Evolutionary conservation across 2,797 vertebrate genomes (phyloP).

Genomic region (Schizothorax lantsangensis): DNA sequence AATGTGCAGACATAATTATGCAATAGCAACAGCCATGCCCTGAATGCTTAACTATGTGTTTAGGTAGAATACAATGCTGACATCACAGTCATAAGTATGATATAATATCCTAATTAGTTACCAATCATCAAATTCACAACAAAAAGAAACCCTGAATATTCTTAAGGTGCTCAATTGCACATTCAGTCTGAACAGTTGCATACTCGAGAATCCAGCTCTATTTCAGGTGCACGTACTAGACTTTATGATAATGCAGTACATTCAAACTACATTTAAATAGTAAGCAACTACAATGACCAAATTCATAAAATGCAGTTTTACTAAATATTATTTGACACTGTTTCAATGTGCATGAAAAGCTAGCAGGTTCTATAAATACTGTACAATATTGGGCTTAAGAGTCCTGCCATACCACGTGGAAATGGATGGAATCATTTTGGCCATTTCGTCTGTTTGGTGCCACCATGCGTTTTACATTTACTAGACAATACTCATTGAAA

Average conservation of each 20-base stretch:
- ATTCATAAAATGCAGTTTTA: not conserved
- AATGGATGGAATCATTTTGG: not conserved
- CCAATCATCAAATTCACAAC: not conserved
- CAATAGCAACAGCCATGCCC: not conserved
- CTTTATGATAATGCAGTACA: not conserved
- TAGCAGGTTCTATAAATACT: not conserved
- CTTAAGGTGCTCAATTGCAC: not conserved
- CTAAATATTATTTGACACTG: not conserved
- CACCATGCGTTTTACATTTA: not conserved
- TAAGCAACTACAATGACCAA: not conserved
- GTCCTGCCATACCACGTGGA: not conserved
- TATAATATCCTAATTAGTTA: not conserved
- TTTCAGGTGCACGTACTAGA: not conserved
- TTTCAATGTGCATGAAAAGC: not conserved
- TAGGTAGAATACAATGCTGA: slow-evolving; percentile 2
- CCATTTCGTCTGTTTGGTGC: not conserved
- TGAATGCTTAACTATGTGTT: not conserved
- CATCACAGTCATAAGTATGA: not conserved
- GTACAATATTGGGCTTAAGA: not conserved
- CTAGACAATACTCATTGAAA: not conserved
- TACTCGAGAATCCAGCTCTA: not conserved
- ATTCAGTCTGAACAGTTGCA: not conserved
- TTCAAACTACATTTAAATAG: not conserved
- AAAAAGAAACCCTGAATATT: not conserved
- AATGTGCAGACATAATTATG: not conserved